Evolutionary conservation across 1,140 invertebrate genomes (phyloP), one percentile per base, ranked within the genome.

Genomic region (Anoplolepis gracilipes): DNA sequence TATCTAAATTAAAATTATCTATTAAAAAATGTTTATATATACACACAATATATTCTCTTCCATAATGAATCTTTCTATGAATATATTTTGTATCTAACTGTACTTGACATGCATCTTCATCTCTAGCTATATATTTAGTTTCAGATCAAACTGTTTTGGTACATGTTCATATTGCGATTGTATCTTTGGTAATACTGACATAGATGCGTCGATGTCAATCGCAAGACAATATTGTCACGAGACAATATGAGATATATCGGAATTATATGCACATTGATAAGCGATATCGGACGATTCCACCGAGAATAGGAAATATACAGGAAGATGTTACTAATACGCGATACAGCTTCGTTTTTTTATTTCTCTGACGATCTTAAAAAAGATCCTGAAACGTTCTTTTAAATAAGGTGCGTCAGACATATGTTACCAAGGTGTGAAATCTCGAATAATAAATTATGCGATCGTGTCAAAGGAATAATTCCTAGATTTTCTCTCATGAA

Each of bases 391-490:
- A 46, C 6, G 30, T 84, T 30, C 33, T 69, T 81, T 85, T 87
- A 87, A 87, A 87, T 62, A 65, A 86, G 53, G 42, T 3, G 22
- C 8, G 19, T 25, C 16, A 33, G 7, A 5, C 16, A 39, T 16
- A 25, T 7, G 30, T 5, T 67, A 73, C 22, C 25, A 30, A 25
- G 11, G 13, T 16, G 10, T 61, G 49, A 28, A 53, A 67, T 82
- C 55, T 65, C 30, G 16, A 22, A 28, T 22, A 62, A 65, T 82
- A 86, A 87, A 82, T 87, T 86, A 70, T 67, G 42, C 42, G 76
- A 86, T 75, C 69, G 69, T 19, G 16, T 46, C 25, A 30, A 28
- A 61, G 13, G 3, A 88, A 42, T 28, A 42, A 49, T 53, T 59
- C 46, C 36, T 53, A 1, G 42, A 13, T 82, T 76, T 13, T 22